Base-by-base conservation (phyloP, 2,888 invertebrate species). In the Artemia sinica region DNA sequence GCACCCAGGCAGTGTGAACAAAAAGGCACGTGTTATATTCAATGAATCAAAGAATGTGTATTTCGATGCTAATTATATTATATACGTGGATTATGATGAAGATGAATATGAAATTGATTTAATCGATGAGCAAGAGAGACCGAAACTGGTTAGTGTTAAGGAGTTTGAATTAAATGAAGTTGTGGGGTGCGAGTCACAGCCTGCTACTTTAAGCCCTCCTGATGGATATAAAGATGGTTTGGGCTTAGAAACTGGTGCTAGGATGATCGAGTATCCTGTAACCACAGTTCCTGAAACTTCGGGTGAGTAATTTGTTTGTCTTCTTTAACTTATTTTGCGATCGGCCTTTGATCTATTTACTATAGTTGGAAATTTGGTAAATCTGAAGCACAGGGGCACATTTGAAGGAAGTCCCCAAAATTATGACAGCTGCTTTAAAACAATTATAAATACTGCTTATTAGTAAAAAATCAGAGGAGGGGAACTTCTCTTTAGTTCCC, bases 31-130 rank as follows among this genome's bases (percentile, higher is more conserved):
- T 67, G 91, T 91, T 48, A 85, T 89, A 68, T 91, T 91, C 76
- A 89, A 91, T 77, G 91, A 91, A 80, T 88, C 86, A 75, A 84
- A 88, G 69, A 91, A 91, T 79, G 89, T 90, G 77, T 91, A 90
- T 79, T 91, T 91, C 78, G 91, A 91, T 74, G 91, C 91, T 68
- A 91, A 91, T 79, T 91, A 91, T 76, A 91, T 91, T 75, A 91
- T 91, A 74, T 82, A 91, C 72, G 90, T 91, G 72, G 85, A 91
- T 71, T 91, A 91, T 77, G 91, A 91, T 77, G 89, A 89, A 76
- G 85, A 86, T 74, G 88, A 86, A 76, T 51, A 49, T n/a, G n/a
- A 48, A 18, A n/a, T 58, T 28, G 63, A 58, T 28, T 28, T 58
- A 71, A 69, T 49, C 71, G 70, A 69, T 72, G 70, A 66, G 67